Conservation (phyloP, 2,113 vertebrate genomes). For the Paradoxurus hermaphroditus region DNA sequence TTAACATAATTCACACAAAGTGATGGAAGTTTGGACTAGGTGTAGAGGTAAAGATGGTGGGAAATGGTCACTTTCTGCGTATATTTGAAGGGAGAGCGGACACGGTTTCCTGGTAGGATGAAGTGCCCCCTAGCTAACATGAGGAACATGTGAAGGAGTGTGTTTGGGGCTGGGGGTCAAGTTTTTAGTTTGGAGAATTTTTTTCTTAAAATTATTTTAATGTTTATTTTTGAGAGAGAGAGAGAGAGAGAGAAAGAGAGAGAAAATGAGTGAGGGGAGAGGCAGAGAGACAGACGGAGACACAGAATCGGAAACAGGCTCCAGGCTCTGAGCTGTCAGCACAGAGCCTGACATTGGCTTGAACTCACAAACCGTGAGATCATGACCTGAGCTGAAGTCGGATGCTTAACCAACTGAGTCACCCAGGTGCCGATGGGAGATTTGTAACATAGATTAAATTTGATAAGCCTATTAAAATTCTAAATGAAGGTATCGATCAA, state of each 20-base stretch:
- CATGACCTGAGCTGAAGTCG: too few species aligned
- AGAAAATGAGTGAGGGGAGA: too few species aligned
- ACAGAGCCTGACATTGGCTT: too few species aligned
- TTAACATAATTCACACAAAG: neutral
- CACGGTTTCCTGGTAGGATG: neutral
- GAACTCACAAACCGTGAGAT: too few species aligned
- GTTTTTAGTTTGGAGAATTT: neutral
- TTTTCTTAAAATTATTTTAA: too few species aligned
- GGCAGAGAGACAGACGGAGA: too few species aligned
- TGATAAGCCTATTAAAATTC: neutral
- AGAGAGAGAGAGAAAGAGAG: too few species aligned
- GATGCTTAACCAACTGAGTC: too few species aligned
- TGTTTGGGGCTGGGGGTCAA: neutral
- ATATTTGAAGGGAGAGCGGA: neutral
- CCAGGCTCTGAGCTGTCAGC: too few species aligned
- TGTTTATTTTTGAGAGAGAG: too few species aligned
- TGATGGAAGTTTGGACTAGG: neutral
- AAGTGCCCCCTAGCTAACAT: neutral
- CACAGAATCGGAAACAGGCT: too few species aligned
- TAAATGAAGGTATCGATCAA: neutral
- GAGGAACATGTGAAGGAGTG: neutral
- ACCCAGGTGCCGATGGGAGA: too few species aligned
- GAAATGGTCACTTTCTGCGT: neutral
- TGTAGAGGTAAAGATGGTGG: neutral
- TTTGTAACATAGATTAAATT: neutral